Conservation (phyloP, 1,140 invertebrate species). For the Euura lappo region DNA sequence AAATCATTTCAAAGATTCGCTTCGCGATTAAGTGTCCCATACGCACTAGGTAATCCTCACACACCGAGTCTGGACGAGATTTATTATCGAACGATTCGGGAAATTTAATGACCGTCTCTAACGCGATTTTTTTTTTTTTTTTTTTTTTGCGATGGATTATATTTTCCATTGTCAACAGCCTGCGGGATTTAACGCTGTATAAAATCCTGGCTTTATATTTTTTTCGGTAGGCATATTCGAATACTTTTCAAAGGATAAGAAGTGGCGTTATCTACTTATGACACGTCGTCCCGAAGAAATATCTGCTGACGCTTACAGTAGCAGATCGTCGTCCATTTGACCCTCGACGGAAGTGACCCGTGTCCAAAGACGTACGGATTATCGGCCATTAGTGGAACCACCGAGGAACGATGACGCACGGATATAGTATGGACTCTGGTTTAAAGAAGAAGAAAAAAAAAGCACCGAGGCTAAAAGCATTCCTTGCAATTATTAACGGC, state of each 20-base stretch:
- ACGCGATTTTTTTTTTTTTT: no score
- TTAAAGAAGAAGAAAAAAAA: no score
- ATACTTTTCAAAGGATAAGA: not conserved
- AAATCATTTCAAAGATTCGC: not conserved
- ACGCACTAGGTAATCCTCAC: not conserved
- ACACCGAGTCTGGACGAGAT: no score
- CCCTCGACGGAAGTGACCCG: not conserved
- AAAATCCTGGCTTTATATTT: no score
- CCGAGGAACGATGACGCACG: not conserved
- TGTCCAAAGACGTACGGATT: not conserved
- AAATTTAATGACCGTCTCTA: no score
- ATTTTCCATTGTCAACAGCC: no score
- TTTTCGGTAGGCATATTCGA: no score
- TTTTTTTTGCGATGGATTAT: no score
- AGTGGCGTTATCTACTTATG: slow-evolving; percentile 4
- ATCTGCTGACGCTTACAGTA: not conserved
- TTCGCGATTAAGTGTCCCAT: not conserved
- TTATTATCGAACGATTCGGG: no score
- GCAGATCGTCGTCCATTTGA: no score
- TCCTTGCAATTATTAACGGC: not conserved
- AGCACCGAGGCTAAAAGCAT: not conserved
- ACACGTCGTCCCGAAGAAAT: not conserved
- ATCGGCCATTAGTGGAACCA: not conserved
- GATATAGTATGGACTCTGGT: not conserved
- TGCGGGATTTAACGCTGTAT: no score